Evolutionary conservation across 2,797 vertebrate genomes (phyloP).

Genomic region (Scolopax bukidnonensis): DNA sequence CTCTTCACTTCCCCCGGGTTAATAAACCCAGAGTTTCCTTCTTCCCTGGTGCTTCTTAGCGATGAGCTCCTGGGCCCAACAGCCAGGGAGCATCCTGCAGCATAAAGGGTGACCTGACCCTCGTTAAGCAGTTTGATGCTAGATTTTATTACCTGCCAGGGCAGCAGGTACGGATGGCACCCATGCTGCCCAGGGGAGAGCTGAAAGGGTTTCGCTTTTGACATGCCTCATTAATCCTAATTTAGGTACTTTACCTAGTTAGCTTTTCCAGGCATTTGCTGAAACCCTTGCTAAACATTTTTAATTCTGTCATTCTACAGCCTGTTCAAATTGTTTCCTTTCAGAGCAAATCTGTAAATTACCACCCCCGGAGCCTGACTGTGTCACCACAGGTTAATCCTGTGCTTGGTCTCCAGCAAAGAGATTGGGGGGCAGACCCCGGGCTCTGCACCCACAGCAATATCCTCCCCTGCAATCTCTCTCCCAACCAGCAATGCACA

Average conservation of each 20-base stretch:
- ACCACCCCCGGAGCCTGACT: background rate
- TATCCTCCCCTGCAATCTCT: background rate
- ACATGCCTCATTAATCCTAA: background rate
- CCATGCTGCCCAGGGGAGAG: background rate
- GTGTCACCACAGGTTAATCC: background rate
- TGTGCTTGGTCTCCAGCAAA: background rate
- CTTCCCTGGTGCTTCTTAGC: background rate
- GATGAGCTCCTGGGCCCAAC: background rate
- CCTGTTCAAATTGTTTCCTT: background rate
- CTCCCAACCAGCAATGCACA: background rate
- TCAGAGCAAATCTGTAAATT: background rate
- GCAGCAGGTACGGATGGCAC: background rate
- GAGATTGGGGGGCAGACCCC: background rate
- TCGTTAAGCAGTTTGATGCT: background rate
- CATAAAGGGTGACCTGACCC: background rate
- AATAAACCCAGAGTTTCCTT: background rate
- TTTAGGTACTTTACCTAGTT: accelerated
- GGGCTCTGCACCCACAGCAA: background rate
- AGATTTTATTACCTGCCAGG: background rate
- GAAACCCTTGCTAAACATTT: background rate
- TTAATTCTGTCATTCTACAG: background rate
- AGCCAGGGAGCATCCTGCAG: background rate
- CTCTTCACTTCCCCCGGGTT: background rate
- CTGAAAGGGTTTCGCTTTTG: background rate
- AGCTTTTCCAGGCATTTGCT: background rate